A percentile compares a stretch with the other conserved stretches of the same genome.
phyloP scores from a whole-genome alignment of 2,113 vertebrate species.

The Salminus brasiliensis region DNA sequence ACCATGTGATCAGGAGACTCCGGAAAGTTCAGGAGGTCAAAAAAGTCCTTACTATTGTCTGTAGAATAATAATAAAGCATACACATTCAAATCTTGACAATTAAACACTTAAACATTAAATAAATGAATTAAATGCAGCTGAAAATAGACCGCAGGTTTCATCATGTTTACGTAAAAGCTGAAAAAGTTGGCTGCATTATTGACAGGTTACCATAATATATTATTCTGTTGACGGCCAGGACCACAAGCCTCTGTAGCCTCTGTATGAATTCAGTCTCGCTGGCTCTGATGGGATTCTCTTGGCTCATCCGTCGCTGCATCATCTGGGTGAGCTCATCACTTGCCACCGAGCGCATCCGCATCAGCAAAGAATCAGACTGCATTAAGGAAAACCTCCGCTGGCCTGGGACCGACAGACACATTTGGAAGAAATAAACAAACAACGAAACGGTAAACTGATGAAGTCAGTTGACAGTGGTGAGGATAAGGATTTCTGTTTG shows the following conservation, averaged over 20 bases:
- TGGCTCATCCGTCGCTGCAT: constrained; percentile 95
- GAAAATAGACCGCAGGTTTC: too few species aligned
- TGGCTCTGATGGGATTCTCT: constrained; percentile 88
- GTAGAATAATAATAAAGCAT: constrained; percentile 39
- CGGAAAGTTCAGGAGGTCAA: constrained; percentile 86
- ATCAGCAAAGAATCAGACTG: constrained; percentile 89
- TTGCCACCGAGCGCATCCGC: constrained; percentile 92
- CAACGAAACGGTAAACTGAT: background rate
- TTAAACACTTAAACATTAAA: too few species aligned
- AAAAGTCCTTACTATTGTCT: constrained; percentile 86
- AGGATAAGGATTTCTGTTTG: background rate
- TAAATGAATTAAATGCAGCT: too few species aligned
- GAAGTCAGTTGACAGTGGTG: background rate
- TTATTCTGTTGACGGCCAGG: constrained; percentile 90
- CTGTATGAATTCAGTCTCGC: constrained; percentile 88
- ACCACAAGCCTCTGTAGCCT: constrained; percentile 90
- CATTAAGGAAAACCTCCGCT: constrained; percentile 82
- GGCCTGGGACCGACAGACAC: constrained; percentile 67
- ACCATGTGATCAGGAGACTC: constrained; percentile 79
- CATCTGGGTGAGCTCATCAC: constrained; percentile 91
- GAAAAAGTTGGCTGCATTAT: too few species aligned
- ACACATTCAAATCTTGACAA: background rate
- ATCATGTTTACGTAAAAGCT: too few species aligned
- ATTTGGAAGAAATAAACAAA: background rate
- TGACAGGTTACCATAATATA: constrained; percentile 83